Base-by-base conservation (phyloP, 1,140 invertebrate genomes). In the Heliconius hermathena region DNA sequence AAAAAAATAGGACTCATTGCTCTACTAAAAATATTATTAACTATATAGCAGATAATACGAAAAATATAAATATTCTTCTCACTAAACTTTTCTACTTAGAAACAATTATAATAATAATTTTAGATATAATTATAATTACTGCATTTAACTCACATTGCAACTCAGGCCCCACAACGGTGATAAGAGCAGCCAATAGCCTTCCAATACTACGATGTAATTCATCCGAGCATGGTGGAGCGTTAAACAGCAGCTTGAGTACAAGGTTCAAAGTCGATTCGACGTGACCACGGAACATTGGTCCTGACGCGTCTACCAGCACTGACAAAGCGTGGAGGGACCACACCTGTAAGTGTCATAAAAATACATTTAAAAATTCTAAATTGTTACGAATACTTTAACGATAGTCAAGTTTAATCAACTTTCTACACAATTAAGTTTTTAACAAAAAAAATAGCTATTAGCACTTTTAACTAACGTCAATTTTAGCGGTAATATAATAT, bases 81-180 rank as follows among this genome's bases (percentile, higher is more conserved):
- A 46, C 3, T 46, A 16, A 46, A 16, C 13, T 46, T 46, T 36
- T 36, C 33, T 36, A 33, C 33, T 33, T 13, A 46, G 41, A 3
- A 46, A 46, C 3, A 33, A 33, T 5, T 5, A 33, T 5, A 8
- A 36, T 5, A 8, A 36, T 36, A 8, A 36, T 36, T 36, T 36
- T 36, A 8, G 33, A 36, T 36, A 36, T 36, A 36, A 36, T 36
- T 36, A 74, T 20, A 20, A 52, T 52, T 22, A 66, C 18, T 26
- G 26, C 36, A 20, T 8, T 26, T 11, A 36, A 75, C 33, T 70
- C 85, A 96, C 97, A 98, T 96, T 99, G 98, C 60, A 99, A 94
- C 94, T 99, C 99, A 1, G 99, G 99, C 71, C 99, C 99, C 80
- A 99, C 97, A 20, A 98, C 99, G n/a, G 98, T 99, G 38, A 99